phyloP scores from a whole-genome alignment of 2,797 vertebrate genomes.

The Takifugu rubripes region DNA sequence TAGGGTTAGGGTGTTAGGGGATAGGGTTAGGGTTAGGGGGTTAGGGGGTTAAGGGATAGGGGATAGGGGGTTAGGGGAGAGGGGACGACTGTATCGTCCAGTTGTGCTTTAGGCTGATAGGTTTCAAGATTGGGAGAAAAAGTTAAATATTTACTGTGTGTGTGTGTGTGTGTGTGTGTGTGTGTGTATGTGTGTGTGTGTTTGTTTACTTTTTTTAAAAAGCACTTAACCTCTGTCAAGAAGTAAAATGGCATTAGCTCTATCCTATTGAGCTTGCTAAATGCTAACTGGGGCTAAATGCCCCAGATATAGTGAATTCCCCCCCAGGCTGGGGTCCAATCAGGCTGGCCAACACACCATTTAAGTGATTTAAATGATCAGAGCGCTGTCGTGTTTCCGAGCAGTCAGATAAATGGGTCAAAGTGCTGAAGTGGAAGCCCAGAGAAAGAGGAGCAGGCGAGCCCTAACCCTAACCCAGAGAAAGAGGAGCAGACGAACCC shows the following conservation, averaged over 20 bases:
- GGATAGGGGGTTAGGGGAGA: too few species aligned
- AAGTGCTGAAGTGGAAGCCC: slow-evolving; percentile 48
- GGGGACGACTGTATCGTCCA: too few species aligned
- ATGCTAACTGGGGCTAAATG: slow-evolving; percentile 64
- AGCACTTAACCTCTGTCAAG: slow-evolving; percentile 65
- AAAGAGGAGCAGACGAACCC: too few species aligned
- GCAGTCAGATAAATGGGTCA: slow-evolving; percentile 74
- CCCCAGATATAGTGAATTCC: slow-evolving; percentile 76
- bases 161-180: too few species aligned
- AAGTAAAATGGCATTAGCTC: slow-evolving; percentile 72
- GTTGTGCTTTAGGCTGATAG: too few species aligned
- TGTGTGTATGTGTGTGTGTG: too few species aligned
- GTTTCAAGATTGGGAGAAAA: slow-evolving; percentile 40
- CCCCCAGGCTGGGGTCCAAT: slow-evolving; percentile 72
- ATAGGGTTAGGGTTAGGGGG: too few species aligned
- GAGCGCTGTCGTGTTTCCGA: slow-evolving; percentile 60
- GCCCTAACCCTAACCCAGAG: slow-evolving; percentile 10
- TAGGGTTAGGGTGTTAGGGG: too few species aligned
- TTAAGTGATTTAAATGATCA: slow-evolving; percentile 76
- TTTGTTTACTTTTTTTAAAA: slow-evolving; percentile 24
- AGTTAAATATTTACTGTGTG: too few species aligned
- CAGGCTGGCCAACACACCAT: slow-evolving; percentile 65
- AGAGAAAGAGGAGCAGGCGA: slow-evolving; percentile 30
- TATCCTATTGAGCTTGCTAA: slow-evolving; percentile 80
- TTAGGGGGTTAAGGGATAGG: too few species aligned